Base-by-base conservation (phyloP, 2,113 vertebrate genomes). In the Phylloscopus trochilus region DNA sequence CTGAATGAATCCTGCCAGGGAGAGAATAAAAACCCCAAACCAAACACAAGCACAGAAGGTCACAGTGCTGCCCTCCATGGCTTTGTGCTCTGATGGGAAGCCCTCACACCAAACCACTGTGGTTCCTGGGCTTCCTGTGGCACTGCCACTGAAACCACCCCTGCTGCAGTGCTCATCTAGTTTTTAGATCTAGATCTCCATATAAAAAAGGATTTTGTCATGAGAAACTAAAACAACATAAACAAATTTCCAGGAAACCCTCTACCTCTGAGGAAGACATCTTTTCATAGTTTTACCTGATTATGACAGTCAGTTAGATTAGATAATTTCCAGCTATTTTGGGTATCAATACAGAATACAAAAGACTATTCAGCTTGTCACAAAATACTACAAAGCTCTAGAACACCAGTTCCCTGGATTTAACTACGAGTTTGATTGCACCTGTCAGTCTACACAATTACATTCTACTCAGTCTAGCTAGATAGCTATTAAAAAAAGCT, bases 51-150 rank as follows among this genome's bases (percentile, higher is more conserved):
- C 53, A 28, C 13, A 74, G 52, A 23, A 70, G 26, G 63, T 41
- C 52, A 64, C 44, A 30, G 33, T 18, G 27, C 73, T 76, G 74
- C 31, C 13, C 49, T 56, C 49, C 66, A 10, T 0, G 0, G 63
- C 16, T 22, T 63, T 46, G 58, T 80, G 73, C 63, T 86, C 62
- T 3, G 1, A 52, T 0, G 3, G 33, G 44, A 88, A 88, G n/a
- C 16, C 11, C 27, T 23, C n/a, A 51, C 60, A 66, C 8, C 1
- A 3, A 3, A 27, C 35, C 90, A 47, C 51, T 1, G 1, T 6
- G 46, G 75, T 9, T 83, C 23, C 62, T 52, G n/a, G 43, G 60
- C 62, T 89, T 62, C 43, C n/a, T 23, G 35, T 16, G n/a, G 53
- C 52, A 49, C 44, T 62, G 72, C 33, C 83, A 58, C 72, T n/a